Conservation (phyloP, 2,113 vertebrate genomes). For the Danionella cerebrum region DNA sequence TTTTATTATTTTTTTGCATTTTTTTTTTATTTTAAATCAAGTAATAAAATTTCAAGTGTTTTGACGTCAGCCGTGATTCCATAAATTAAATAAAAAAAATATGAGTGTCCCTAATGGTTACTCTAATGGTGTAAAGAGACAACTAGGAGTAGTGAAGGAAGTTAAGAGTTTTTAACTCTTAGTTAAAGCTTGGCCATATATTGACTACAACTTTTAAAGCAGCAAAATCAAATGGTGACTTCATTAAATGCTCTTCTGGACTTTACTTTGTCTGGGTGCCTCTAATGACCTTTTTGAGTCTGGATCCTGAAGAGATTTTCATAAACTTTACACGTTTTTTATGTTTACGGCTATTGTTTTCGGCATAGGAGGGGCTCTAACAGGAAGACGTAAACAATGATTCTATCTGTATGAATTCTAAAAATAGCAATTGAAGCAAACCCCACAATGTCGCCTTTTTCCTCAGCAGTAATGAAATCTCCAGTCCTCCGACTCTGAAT, state of each 20-base stretch:
- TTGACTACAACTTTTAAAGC: conserved; percentile 69
- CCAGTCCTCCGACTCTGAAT: too few relatives aligned
- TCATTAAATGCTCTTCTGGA: not conserved
- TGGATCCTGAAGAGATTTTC: not conserved
- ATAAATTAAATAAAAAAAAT: too few relatives aligned
- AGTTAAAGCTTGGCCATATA: too few relatives aligned
- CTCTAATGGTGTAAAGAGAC: too few relatives aligned
- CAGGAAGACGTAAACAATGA: not conserved
- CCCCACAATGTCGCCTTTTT: too few relatives aligned
- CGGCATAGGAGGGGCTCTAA: not conserved
- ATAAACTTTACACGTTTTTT: not conserved
- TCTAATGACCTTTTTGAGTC: conserved; percentile 13
- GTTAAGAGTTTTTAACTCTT: conserved; percentile 63
- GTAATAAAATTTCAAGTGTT: too few relatives aligned
- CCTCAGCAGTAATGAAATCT: too few relatives aligned
- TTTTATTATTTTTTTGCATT: too few relatives aligned
- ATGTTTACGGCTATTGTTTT: not conserved
- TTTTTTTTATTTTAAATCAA: too few relatives aligned
- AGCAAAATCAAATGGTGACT: conserved; percentile 52
- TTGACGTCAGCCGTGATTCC: too few relatives aligned
- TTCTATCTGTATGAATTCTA: not conserved
- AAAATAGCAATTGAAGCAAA: not conserved
- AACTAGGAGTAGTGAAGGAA: conserved; percentile 53
- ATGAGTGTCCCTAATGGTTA: too few relatives aligned
- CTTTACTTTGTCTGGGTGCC: conserved; percentile 6